Base-by-base conservation (phyloP, 2,797 vertebrate genomes). In the Manis pentadactyla region DNA sequence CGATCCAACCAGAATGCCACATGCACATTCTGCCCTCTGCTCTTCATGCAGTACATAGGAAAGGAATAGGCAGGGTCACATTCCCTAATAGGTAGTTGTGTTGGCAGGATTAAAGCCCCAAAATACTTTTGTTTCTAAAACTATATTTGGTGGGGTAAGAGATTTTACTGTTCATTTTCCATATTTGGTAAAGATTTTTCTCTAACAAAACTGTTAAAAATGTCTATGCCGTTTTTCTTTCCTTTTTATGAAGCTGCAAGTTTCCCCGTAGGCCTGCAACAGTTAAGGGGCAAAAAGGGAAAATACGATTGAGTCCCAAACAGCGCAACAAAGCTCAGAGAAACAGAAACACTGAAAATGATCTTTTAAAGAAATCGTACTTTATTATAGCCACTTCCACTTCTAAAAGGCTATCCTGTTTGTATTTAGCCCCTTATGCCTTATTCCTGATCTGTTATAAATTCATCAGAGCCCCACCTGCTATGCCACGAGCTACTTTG, bases 201-300 rank as follows among this genome's bases (percentile, higher is more conserved):
- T 64, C 61, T 73, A 87, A 90, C 19, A 74, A 89, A 90, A 57
- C 18, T 71, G 61, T 66, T 77, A 39, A 66, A 92, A 90, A 66
- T 42, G 2, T 66, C 23, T 39, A 34, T 87, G 25, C 18, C 81
- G 6, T 79, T 61, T 95, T 79, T 89, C 10, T 68, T 21, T 75
- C 73, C 29, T 42, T 90, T 87, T 83, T 29, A 37, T 34, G 25
- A 91, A 82, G 23, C 4, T 39, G 7, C 5, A 53, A 63, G 21
- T 53, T 87, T 78, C 55, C 49, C 82, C 2, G 71, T 77, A 94
- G 17, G 17, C 71, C 29, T 87, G 2, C 10, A 90, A 18, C 4
- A 64, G 21, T 63, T 27, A 59, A 7, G 34, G 61, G 59, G 75
- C 55, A 90, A 85, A 96, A 93, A 49, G n/a, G 25, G 19, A 66